phyloP scores from a whole-genome alignment of 1,140 invertebrate genomes.

The Drosophila athabasca region DNA sequence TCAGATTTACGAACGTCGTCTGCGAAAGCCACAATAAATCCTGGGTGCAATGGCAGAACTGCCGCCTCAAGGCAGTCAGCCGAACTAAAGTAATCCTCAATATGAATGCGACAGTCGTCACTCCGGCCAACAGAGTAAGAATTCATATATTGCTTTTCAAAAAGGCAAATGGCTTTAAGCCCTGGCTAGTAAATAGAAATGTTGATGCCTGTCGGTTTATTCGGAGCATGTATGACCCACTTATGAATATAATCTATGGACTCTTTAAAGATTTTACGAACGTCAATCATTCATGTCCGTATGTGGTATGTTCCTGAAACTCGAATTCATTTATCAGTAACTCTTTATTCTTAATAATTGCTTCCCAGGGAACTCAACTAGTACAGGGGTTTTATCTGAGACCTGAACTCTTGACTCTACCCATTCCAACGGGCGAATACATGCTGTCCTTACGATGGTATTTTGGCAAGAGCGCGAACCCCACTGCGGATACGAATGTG shows the following conservation, averaged over 20 bases:
- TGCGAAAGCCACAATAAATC: conserved; percentile 26
- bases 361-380: conserved; percentile 5
- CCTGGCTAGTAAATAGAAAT: conserved; percentile 2
- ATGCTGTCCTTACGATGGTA: conserved; percentile 8
- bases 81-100: conserved; percentile 5
- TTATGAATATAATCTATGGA: conserved; percentile 4
- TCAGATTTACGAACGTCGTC: conserved; percentile 22
- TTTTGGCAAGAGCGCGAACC: not conserved
- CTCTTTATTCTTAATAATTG: no score
- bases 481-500: conserved; percentile 5
- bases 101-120: conserved; percentile 10
- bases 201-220: conserved; percentile 14
- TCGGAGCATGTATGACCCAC: not conserved
- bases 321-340: no score
- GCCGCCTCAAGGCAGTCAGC: conserved; percentile 24
- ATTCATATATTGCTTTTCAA: conserved; percentile 4
- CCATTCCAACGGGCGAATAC: conserved; percentile 32
- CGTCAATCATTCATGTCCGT: conserved; percentile 36
- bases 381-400: conserved; percentile 24
- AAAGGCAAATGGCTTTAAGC: conserved; percentile 26
- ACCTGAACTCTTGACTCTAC: conserved; percentile 7
- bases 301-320: conserved; percentile 6
- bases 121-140: not conserved
- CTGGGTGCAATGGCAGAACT: conserved; percentile 12
- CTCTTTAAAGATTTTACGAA: conserved; percentile 21